Evolutionary conservation across 2,113 vertebrate species (phyloP).

Genomic region (Machaerirhynchus nigripectus): DNA sequence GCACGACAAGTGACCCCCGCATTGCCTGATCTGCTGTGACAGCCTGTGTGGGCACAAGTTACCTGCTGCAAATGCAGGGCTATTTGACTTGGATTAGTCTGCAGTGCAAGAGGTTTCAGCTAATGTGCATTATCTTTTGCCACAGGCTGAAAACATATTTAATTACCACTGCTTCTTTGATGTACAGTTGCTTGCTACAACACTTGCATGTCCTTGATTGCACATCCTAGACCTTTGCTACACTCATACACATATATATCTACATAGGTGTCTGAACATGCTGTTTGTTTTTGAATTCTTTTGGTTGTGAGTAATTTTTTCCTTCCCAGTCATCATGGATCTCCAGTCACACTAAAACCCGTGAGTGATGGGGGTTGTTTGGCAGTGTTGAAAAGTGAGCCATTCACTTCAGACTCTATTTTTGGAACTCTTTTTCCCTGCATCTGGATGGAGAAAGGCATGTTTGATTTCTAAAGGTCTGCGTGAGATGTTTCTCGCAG

Average conservation of each 20-base stretch:
- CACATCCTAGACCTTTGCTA: neutral
- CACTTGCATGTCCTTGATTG: neutral
- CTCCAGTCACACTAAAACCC: neutral
- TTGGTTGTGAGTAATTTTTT: neutral
- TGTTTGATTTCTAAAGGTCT: neutral
- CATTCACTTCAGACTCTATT: neutral
- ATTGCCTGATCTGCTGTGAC: neutral
- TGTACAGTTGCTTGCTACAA: neutral
- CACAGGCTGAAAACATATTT: neutral
- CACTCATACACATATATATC: rapidly evolving
- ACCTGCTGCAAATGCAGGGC: neutral
- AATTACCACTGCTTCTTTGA: neutral
- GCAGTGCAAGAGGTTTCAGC: neutral
- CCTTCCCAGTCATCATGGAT: no score
- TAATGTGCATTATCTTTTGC: neutral
- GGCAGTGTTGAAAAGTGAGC: neutral
- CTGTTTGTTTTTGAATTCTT: neutral
- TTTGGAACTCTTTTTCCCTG: neutral
- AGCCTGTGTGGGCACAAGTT: neutral
- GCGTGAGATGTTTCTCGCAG: neutral
- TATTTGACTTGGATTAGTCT: neutral
- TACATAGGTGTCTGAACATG: neutral
- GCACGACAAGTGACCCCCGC: neutral
- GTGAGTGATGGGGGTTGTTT: neutral
- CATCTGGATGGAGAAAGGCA: neutral